phyloP scores from a whole-genome alignment of 2,797 vertebrate genomes.

The Etheostoma perlongum region DNA sequence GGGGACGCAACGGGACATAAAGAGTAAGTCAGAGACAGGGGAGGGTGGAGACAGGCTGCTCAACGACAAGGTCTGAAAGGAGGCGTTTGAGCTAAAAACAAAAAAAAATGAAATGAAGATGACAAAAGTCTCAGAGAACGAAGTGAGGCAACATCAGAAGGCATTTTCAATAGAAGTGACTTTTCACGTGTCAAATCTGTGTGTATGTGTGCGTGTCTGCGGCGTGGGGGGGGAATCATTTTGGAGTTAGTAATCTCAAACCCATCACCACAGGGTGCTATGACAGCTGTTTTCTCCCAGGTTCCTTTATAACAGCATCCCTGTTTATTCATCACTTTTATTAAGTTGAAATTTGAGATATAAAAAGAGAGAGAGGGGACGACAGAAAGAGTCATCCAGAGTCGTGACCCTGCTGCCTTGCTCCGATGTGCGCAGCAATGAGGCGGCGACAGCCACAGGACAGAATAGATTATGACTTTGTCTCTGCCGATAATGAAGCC shows the following conservation, averaged over 20 bases:
- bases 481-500: slow-evolving; percentile 74
- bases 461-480: slow-evolving; percentile 68
- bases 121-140: slow-evolving; percentile 63
- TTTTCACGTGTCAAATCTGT: slow-evolving; percentile 33
- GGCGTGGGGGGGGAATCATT: slow-evolving; percentile 7
- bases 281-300: slow-evolving; percentile 59
- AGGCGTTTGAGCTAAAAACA: slow-evolving; percentile 60
- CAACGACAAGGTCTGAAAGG: slow-evolving; percentile 60
- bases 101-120: slow-evolving; percentile 52
- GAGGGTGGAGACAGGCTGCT: slow-evolving; percentile 50
- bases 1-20: slow-evolving; percentile 48
- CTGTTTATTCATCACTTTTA: slow-evolving; percentile 74
- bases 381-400: neutral
- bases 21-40: slow-evolving; percentile 41
- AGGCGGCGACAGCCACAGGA: slow-evolving; percentile 66
- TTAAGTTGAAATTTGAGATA: slow-evolving; percentile 39
- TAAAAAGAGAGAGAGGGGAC: slow-evolving; percentile 6
- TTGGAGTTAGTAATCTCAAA: slow-evolving; percentile 59
- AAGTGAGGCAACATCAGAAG: slow-evolving; percentile 57
- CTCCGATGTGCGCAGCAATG: slow-evolving; percentile 38
- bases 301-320: slow-evolving; percentile 39
- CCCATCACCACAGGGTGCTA: slow-evolving; percentile 48
- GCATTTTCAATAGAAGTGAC: slow-evolving; percentile 33
- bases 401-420: slow-evolving; percentile 34
- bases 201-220: slow-evolving; percentile 28